Evolutionary conservation across 2,797 vertebrate species (phyloP).

Genomic region (Anabacerthia variegaticeps): DNA sequence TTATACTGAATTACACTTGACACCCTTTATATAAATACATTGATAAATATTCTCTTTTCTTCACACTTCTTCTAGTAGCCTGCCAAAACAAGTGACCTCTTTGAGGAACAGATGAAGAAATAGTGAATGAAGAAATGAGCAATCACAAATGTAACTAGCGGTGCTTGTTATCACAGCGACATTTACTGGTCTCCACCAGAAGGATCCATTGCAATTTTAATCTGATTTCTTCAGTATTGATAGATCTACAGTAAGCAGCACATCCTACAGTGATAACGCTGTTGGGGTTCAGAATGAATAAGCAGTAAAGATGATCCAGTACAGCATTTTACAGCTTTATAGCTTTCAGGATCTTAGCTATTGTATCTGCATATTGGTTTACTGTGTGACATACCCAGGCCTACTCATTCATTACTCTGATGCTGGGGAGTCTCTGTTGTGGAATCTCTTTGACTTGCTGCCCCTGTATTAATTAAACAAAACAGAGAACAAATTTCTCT

Average conservation of each 20-base stretch:
- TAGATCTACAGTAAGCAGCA: neutral
- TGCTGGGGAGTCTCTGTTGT: neutral
- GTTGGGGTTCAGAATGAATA: neutral
- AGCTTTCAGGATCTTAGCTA: neutral
- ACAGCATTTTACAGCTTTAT: neutral
- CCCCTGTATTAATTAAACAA: neutral
- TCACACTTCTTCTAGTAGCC: neutral
- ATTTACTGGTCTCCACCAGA: neutral
- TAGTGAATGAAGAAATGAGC: neutral
- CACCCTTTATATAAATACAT: neutral
- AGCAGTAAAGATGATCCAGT: neutral
- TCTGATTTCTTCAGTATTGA: neutral
- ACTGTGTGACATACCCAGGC: neutral
- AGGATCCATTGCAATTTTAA: neutral
- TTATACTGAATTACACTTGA: neutral
- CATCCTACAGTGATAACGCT: neutral
- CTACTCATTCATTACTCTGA: neutral
- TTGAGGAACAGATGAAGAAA: conserved; percentile 1
- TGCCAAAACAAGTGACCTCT: conserved; percentile 15
- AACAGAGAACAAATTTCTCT: neutral
- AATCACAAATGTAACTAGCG: neutral
- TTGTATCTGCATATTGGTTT: neutral
- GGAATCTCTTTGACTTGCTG: neutral
- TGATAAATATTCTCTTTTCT: conserved; percentile 13
- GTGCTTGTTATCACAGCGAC: neutral